A percentile compares a stretch with the other conserved stretches of the same genome.
phyloP scores from a whole-genome alignment of 2,113 vertebrate genomes.

The Aleadryas rufinucha region DNA sequence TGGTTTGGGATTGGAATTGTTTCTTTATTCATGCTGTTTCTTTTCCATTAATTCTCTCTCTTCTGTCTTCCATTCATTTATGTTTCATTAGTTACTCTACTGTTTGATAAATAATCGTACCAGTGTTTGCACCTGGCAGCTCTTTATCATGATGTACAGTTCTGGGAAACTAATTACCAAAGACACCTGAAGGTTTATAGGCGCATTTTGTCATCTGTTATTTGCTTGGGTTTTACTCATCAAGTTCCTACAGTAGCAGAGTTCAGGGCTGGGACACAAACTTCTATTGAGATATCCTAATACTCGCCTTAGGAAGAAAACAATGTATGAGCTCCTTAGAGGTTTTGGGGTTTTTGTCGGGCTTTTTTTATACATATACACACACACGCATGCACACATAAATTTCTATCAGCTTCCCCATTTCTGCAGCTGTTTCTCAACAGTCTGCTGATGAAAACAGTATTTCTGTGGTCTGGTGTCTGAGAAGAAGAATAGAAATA shows the following conservation, averaged over 20 bases:
- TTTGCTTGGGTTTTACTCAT: not conserved
- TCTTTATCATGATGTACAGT: not conserved
- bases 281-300: not conserved
- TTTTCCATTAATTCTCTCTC: not conserved
- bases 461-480: not conserved
- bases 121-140: constrained; percentile 1
- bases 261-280: not conserved
- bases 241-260: not conserved
- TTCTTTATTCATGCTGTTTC: not conserved
- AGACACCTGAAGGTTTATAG: constrained; percentile 4
- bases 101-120: constrained; percentile 15
- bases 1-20: not conserved
- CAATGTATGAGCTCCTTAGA: not conserved
- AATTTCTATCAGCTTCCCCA: constrained; percentile 6
- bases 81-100: constrained; percentile 37
- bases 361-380: not conserved
- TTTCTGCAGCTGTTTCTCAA: constrained; percentile 54
- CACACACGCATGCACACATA: not conserved
- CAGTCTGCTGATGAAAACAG: constrained; percentile 19
- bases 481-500: not conserved
- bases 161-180: not conserved
- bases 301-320: not conserved
- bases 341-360: not conserved
- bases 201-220: constrained; percentile 18
- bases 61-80: not conserved